These are phyloP conservation scores for Syndactyla subalaris DNA, from an alignment of 2,797 vertebrate genomes.

Conservation along the genomic window DNA sequence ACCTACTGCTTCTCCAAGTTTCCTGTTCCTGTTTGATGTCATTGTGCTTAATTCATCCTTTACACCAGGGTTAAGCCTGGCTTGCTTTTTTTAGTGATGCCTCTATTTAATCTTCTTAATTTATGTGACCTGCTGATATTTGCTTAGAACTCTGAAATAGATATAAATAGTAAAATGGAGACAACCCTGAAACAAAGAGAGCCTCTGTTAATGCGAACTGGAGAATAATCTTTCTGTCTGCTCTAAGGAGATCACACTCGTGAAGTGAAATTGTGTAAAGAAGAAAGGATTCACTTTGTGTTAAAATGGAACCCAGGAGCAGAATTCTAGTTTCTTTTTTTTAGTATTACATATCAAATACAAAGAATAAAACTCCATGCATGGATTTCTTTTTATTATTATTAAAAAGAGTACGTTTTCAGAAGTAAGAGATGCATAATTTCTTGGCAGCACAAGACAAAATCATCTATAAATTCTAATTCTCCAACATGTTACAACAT, in stretches of 20 bases:
- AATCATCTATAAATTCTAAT: background rate
- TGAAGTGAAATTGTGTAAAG: background rate
- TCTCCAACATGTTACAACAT: background rate
- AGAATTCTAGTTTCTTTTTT: background rate
- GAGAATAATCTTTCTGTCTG: background rate
- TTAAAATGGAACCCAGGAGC: background rate
- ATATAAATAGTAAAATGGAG: background rate
- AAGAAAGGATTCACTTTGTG: background rate
- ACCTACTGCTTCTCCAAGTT: background rate
- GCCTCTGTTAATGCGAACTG: background rate
- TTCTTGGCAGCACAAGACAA: background rate
- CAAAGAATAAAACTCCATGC: background rate
- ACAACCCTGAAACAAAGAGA: conserved; percentile 6
- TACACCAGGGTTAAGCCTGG: conserved; percentile 6
- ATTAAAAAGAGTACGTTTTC: background rate
- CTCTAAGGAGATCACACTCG: background rate
- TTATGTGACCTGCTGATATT: background rate
- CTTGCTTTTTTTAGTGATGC: background rate
- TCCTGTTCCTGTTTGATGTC: conserved; percentile 30
- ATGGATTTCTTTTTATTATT: background rate
- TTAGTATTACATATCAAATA: background rate
- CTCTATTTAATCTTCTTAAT: conserved; percentile 22
- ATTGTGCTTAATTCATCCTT: conserved; percentile 1
- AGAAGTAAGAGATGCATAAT: background rate
- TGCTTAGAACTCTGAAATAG: background rate